These are phyloP conservation scores for Achroia grisella DNA, from an alignment of 1,140 invertebrate genomes.

Conservation along the genomic window DNA sequence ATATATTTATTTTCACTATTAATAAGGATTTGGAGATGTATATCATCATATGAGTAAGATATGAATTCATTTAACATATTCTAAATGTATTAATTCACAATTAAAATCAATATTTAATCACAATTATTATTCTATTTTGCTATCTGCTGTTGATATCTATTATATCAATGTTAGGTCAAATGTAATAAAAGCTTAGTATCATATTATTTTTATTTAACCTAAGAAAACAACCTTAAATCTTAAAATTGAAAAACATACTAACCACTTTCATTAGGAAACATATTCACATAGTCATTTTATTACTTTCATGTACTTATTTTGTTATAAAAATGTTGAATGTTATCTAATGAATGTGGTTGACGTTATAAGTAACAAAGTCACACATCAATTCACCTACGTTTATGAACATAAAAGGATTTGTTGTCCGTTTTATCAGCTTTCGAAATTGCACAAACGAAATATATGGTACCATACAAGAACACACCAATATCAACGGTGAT, in stretches of 20 bases:
- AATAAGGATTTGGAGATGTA: no score
- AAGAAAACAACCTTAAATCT: neutral
- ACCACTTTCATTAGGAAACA: slow-evolving; percentile 35
- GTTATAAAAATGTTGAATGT: neutral
- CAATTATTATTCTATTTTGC: no score
- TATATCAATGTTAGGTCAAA: no score
- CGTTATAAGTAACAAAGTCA: slow-evolving; percentile 24
- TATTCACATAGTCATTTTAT: slow-evolving; percentile 7
- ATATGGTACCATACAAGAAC: neutral
- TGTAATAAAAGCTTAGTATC: no score
- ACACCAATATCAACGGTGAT: slow-evolving; percentile 65
- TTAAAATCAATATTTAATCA: no score
- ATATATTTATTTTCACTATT: no score
- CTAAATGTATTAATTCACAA: no score
- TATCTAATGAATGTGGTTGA: slow-evolving; percentile 31
- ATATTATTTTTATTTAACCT: no score
- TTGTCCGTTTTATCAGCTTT: slow-evolving; percentile 19
- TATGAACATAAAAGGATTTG: slow-evolving; percentile 52
- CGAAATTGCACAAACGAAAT: slow-evolving; percentile 2
- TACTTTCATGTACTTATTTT: neutral
- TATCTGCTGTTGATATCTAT: no score
- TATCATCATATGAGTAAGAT: no score
- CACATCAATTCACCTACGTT: slow-evolving; percentile 63
- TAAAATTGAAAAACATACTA: slow-evolving; percentile 51
- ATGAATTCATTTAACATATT: no score